These are phyloP conservation scores for Brachionus paranguensis DNA, from an alignment of 1,140 invertebrate species.

Conservation along the genomic window DNA sequence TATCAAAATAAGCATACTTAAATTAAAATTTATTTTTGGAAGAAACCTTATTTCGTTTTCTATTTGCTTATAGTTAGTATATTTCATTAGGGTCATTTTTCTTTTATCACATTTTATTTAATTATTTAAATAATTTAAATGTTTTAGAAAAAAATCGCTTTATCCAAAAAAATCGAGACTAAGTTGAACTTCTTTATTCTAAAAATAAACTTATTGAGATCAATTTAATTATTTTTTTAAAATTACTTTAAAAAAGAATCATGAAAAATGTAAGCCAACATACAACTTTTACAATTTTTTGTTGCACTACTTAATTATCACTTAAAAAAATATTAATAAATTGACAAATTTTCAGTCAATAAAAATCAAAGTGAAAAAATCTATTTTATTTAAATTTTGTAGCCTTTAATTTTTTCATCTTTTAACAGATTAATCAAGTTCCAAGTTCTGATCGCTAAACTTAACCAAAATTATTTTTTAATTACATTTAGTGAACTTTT, in stretches of 20 bases:
- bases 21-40: not conserved
- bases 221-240: not conserved
- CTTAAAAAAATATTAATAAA: too few species aligned
- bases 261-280: not conserved
- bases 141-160: not conserved
- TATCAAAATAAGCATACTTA: not conserved
- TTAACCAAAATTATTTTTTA: too few species aligned
- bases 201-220: not conserved
- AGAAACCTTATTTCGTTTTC: not conserved
- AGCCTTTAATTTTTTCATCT: too few species aligned
- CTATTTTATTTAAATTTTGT: too few species aligned
- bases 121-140: not conserved
- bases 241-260: not conserved
- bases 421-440: too few species aligned
- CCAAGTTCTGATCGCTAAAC: too few species aligned
- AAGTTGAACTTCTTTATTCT: not conserved
- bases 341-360: too few species aligned
- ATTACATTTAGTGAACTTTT: too few species aligned
- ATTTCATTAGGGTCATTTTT: not conserved
- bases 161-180: not conserved
- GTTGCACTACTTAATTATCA: too few species aligned
- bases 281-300: not conserved
- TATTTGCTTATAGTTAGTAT: not conserved
- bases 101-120: not conserved
- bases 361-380: too few species aligned